Conservation (phyloP, 2,888 invertebrate genomes). For the Leptothorax acervorum region DNA sequence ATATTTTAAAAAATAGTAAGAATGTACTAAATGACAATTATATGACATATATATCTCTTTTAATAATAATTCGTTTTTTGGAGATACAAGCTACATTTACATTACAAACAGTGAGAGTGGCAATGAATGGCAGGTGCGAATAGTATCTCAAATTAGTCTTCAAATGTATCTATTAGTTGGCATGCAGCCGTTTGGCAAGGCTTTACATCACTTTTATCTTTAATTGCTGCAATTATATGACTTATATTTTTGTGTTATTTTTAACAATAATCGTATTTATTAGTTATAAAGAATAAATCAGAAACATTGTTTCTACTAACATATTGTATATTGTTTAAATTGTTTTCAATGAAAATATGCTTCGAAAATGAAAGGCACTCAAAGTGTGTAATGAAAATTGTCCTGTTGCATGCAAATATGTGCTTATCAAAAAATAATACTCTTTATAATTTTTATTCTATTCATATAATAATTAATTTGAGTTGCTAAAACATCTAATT, state of each 20-base stretch:
- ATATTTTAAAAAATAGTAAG: not conserved
- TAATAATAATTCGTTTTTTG: not conserved
- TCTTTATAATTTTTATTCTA: not conserved
- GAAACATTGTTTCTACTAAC: not conserved
- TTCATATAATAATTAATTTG: not conserved
- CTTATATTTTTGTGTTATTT: constrained; percentile 69
- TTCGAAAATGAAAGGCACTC: not conserved
- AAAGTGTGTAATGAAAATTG: not conserved
- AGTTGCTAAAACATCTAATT: not conserved
- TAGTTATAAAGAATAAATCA: constrained; percentile 45
- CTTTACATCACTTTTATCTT: constrained; percentile 38
- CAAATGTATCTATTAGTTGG: constrained; percentile 51
- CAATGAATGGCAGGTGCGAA: constrained; percentile 7
- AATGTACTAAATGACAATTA: not conserved
- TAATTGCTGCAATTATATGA: constrained; percentile 64
- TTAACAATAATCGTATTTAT: constrained; percentile 36
- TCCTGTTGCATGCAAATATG: not conserved
- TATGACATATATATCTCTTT: no score
- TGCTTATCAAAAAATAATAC: not conserved
- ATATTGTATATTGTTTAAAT: constrained; percentile 17
- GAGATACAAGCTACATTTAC: not conserved
- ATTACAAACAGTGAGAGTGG: not conserved
- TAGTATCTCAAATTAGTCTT: constrained; percentile 27
- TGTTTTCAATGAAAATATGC: constrained; percentile 49
- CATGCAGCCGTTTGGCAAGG: constrained; percentile 56